These are phyloP conservation scores for Caenorhabditis angaria DNA, from an alignment of 2,888 invertebrate species.

Conservation along the genomic window DNA sequence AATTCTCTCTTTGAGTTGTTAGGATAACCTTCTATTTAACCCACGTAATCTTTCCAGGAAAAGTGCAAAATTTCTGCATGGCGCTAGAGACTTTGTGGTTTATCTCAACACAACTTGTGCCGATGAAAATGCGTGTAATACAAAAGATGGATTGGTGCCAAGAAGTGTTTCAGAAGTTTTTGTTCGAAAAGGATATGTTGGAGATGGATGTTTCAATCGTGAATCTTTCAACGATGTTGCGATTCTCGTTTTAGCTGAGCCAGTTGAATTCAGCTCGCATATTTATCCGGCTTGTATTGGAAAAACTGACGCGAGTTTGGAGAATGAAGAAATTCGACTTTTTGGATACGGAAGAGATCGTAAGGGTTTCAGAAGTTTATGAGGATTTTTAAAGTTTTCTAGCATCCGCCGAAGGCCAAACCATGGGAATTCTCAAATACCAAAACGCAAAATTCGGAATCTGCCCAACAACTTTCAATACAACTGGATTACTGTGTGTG, in stretches of 20 bases:
- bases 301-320: background rate
- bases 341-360: conserved; percentile 39
- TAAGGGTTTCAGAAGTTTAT: conserved; percentile 7
- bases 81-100: conserved; percentile 13
- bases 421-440: conserved; percentile 17
- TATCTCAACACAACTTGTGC: conserved; percentile 36
- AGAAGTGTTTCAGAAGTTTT: conserved; percentile 22
- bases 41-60: background rate
- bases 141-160: conserved; percentile 23
- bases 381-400: background rate
- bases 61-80: background rate
- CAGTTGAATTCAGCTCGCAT: conserved; percentile 19
- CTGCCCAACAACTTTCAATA: conserved; percentile 18
- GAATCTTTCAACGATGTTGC: conserved; percentile 39
- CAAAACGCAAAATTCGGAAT: background rate
- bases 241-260: conserved; percentile 25
- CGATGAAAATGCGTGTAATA: conserved; percentile 4
- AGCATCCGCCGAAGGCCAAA: background rate
- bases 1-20: background rate
- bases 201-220: conserved; percentile 23
- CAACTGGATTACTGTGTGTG: conserved; percentile 24
- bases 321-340: conserved; percentile 8
- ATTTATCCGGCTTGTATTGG: conserved; percentile 33
- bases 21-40: background rate
- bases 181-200: conserved; percentile 40